Base-by-base conservation (phyloP, 2,113 vertebrate genomes). In the Tichodroma muraria region DNA sequence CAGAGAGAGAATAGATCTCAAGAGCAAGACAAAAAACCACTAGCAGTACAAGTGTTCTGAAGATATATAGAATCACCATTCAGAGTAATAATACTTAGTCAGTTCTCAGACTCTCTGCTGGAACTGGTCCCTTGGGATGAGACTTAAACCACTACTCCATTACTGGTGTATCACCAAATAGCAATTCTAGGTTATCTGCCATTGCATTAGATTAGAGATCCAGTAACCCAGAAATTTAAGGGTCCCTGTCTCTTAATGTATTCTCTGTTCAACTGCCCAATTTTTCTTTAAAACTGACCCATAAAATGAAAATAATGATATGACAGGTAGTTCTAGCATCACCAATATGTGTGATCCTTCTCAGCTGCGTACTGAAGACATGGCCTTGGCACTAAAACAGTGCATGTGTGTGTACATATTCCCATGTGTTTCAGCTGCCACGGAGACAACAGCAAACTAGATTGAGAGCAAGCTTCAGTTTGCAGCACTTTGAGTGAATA, bases 111-210 rank as follows among this genome's bases (percentile, higher is more conserved):
- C 20, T 79, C 3, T 24, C 35, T 76, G 73, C 61, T 82, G 59
- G 23, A 82, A 93, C 14, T 53, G n/a, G 35, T 84, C 33, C 13
- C 31, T 54, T 0, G 0, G 42, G 47, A 78, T 0, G 1, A 93
- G 23, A 33, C 71, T 77, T 80, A 85, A 65, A 23, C 20, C 49
- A 64, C 17, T 10, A 15, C 61, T 87, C 23, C 5, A 0, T 79
- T 85, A 56, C 66, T 88, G 49, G 17, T 40, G 2, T 40, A 27
- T 44, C 40, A 80, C 20, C 45, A 72, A 44, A 56, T 20, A 91
- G 37, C 37, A 65, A 24, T 65, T 57, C 28, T 6, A 18, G 28
- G 7, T 11, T 47, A 66, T 50, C 68, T 76, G 27, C 50, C 35
- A 22, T 21, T 73, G 50, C 31, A 80, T 65, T 35, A 73, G 24